phyloP scores from a whole-genome alignment of 2,113 vertebrate genomes.

The Pyrgilauda ruficollis region DNA sequence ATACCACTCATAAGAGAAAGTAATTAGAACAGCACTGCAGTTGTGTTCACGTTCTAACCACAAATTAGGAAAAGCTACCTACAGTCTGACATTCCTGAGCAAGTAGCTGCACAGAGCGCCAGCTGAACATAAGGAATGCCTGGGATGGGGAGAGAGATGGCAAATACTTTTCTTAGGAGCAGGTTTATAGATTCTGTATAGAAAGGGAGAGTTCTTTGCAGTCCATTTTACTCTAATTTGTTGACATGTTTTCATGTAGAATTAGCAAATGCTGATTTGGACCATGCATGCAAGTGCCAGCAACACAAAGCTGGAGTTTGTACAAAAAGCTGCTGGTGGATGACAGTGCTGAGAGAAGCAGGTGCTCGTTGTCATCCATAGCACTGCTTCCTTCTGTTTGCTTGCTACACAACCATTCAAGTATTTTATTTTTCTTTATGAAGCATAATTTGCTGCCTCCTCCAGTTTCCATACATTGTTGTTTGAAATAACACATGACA shows the following conservation, averaged over 20 bases:
- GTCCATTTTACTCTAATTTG: not conserved
- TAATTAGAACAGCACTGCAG: not conserved
- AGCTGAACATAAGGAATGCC: not conserved
- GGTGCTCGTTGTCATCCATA: not conserved
- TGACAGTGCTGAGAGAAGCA: not conserved
- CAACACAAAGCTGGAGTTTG: not conserved
- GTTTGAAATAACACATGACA: not conserved
- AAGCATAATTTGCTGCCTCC: not conserved
- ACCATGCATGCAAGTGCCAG: not conserved
- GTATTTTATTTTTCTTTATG: not conserved
- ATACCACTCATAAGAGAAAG: not conserved
- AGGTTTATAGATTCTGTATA: not conserved
- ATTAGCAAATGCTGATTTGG: not conserved
- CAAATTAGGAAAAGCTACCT: not conserved
- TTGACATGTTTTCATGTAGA: not conserved
- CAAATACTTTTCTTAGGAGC: not conserved
- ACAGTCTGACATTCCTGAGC: not conserved
- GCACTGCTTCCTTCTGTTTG: not conserved
- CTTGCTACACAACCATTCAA: not conserved
- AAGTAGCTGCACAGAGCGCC: not conserved
- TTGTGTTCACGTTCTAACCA: not conserved
- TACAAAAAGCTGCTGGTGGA: not conserved
- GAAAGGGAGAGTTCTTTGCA: not conserved
- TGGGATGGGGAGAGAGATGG: not conserved
- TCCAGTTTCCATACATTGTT: not conserved